Evolutionary conservation across 2,888 invertebrate genomes (phyloP).

Genomic region (Ennomos erosarius): DNA sequence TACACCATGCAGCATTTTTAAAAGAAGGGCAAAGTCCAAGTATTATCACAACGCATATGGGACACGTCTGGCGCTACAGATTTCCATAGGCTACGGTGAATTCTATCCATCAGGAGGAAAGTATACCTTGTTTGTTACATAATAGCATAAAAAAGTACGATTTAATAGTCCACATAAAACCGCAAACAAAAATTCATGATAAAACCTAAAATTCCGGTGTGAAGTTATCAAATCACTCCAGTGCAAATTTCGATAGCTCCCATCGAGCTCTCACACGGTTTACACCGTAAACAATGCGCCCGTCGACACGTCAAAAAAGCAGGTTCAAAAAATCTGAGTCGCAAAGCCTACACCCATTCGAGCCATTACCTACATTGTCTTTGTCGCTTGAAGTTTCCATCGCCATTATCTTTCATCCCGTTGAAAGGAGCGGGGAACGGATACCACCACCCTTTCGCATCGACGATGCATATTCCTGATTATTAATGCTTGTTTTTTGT

Average conservation of each 20-base stretch:
- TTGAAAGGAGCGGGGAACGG: constrained; percentile 61
- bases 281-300: constrained; percentile 32
- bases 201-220: constrained; percentile 12
- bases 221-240: constrained; percentile 29
- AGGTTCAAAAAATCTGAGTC: constrained; percentile 32
- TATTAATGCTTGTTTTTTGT: constrained; percentile 84
- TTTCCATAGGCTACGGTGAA: too few species aligned
- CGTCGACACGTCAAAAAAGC: constrained; percentile 21
- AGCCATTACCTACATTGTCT: constrained; percentile 65
- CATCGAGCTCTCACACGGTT: constrained; percentile 18
- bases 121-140: too few species aligned
- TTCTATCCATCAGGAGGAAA: too few species aligned
- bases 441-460: constrained; percentile 49
- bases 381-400: constrained; percentile 68
- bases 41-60: too few species aligned
- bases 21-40: too few species aligned
- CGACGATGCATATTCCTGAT: constrained; percentile 82
- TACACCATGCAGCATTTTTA: too few species aligned
- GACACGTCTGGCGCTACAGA: too few species aligned
- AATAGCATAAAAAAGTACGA: too few species aligned
- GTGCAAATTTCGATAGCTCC: constrained; percentile 22
- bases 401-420: constrained; percentile 65
- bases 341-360: constrained; percentile 51
- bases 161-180: background rate
- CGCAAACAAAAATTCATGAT: constrained; percentile 5